Evolutionary conservation across 2,113 vertebrate species (phyloP).

Genomic region (Solea solea): DNA sequence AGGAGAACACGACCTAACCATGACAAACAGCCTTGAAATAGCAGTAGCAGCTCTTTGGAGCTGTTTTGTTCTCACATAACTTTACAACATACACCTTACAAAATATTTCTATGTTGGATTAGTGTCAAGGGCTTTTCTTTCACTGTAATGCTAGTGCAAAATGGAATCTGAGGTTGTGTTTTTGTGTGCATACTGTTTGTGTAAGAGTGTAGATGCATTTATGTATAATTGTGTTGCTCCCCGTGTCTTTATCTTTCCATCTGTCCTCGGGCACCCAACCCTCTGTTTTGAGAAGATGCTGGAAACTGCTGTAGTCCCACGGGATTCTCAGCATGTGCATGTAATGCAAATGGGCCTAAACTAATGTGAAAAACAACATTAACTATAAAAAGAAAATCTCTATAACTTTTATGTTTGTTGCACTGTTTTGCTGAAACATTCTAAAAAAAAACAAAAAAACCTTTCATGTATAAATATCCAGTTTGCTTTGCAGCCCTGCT

Average conservation of each 20-base stretch:
- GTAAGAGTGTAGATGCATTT: neutral
- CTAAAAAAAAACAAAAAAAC: neutral
- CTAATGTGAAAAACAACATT: constrained; percentile 24
- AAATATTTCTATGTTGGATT: constrained; percentile 24
- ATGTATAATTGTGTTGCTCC: constrained; percentile 11
- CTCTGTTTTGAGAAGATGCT: constrained; percentile 27
- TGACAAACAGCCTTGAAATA: no score
- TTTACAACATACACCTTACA: neutral
- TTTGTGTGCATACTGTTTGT: neutral
- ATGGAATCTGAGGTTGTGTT: constrained; percentile 2
- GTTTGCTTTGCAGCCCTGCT: no score
- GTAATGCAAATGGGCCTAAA: constrained; percentile 43
- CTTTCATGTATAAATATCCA: no score
- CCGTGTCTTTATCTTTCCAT: constrained; percentile 18
- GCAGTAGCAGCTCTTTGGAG: neutral
- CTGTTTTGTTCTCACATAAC: neutral
- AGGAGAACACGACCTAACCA: no score
- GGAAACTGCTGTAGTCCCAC: constrained; percentile 11
- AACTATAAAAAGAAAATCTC: constrained; percentile 7
- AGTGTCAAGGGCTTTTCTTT: constrained; percentile 4
- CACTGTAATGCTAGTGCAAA: constrained; percentile 20
- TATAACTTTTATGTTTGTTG: neutral
- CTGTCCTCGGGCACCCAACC: constrained; percentile 29
- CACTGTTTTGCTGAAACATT: neutral
- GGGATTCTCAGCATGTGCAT: constrained; percentile 27